Percentiles rank a stretch among this genome's conserved stretches.
phyloP scores from a whole-genome alignment of 2,797 vertebrate genomes.

The Gymnoscopelus braueri region DNA sequence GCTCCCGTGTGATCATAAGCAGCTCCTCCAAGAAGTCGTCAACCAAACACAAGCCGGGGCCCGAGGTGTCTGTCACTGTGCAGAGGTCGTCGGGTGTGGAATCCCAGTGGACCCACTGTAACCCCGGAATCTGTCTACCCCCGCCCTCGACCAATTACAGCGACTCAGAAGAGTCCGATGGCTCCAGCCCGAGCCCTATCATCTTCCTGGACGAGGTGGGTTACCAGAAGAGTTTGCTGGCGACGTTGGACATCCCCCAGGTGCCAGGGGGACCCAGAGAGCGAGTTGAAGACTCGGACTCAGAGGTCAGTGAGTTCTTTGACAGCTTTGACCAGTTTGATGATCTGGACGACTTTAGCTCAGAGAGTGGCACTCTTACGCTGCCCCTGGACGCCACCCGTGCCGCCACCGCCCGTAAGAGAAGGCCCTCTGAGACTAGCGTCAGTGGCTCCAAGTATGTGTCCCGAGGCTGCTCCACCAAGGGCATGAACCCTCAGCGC shows the following conservation, averaged over 20 bases:
- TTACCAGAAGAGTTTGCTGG: constrained; percentile 95
- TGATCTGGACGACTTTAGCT: constrained; percentile 84
- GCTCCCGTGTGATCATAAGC: constrained; percentile 81
- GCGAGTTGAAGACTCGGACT: constrained; percentile 96
- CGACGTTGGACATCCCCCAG: constrained; percentile 95
- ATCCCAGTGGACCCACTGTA: constrained; percentile 88
- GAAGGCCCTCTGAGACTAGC: constrained; percentile 64
- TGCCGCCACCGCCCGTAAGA: constrained; percentile 70
- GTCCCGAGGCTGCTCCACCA: constrained; percentile 77
- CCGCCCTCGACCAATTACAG: constrained; percentile 81
- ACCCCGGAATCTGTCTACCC: constrained; percentile 69
- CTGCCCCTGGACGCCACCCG: constrained; percentile 79
- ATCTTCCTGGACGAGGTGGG: constrained; percentile 98
- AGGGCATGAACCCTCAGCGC: constrained; percentile 93
- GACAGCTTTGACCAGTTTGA: constrained; percentile 99
- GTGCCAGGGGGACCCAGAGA: constrained; percentile 91
- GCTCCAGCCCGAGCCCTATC: constrained; percentile 97
- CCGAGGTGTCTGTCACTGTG: constrained; percentile 80
- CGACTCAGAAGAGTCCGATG: constrained; percentile 95
- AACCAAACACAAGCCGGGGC: constrained; percentile 72
- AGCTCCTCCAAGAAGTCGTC: constrained; percentile 79
- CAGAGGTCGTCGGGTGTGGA: constrained; percentile 87
- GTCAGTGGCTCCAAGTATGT: constrained; percentile 68
- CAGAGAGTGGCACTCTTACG: constrained; percentile 69
- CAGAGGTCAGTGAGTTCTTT: constrained; percentile 98